Base-by-base conservation (phyloP, 2,888 invertebrate species). In the Drosophila planitibia region DNA sequence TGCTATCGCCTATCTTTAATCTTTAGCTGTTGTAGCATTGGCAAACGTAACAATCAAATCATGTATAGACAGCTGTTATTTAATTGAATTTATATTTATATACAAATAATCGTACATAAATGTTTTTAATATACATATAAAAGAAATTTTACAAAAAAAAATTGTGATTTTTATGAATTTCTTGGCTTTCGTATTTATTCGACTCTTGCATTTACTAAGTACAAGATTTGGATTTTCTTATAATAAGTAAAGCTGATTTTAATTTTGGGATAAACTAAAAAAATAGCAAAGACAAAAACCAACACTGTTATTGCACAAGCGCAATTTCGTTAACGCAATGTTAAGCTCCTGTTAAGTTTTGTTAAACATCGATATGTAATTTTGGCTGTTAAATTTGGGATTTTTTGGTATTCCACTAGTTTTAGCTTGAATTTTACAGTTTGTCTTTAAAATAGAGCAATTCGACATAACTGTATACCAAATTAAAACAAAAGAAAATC, bases 21-120 rank as follows among this genome's bases (percentile, higher is more conserved):
- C 44, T 53, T 25, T 63, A 76, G 69, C 67, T 66, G 62, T 51
- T 67, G 47, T 25, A 68, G 54, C 62, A 70, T 65, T 72, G 80
- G 74, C 66, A 78, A 74, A 52, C 55, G 32, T 61, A 78, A 62
- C 54, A 74, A 72, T 74, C 58, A 53, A 64, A 47, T 59, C 58
- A 59, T 85, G 61, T 77, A 73, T 76, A 81, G 81, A 81, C 87
- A 86, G 76, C 79, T 90, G 91, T 89, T 86, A 83, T 90, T 74
- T 86, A 75, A 82, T 86, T 75, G 68, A 90, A 89, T 74, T 87
- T 78, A 37, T 70, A 83, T 89, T 85, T 85, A 87, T 89, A 75
- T 67, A 67, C 47, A 55, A 32, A 63, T 73, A 49, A 59, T 71
- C 66, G 49, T 76, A 77, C 67, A 73, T 70, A 74, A 79, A 77